Evolutionary conservation across 2,888 invertebrate genomes (phyloP).

Genomic region (Seira ritae): DNA sequence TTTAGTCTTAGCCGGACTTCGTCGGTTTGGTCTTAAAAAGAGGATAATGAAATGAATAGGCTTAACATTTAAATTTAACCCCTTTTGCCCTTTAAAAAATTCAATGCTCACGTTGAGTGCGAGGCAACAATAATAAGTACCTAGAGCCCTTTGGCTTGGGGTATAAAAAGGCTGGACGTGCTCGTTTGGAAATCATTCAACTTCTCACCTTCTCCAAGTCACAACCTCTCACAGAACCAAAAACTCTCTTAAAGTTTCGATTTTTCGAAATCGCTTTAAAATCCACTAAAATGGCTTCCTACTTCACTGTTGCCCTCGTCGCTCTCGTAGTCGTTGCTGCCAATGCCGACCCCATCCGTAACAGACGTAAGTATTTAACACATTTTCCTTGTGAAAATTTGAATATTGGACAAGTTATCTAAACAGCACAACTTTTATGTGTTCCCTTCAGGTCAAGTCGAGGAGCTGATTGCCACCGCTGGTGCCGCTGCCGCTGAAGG

Average conservation of each 20-base stretch:
- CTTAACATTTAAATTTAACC: no score
- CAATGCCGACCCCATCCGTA: conserved; percentile 45
- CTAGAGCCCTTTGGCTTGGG: no score
- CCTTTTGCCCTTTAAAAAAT: no score
- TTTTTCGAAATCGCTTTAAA: not conserved
- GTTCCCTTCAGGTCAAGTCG: conserved; percentile 20
- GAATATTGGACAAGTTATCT: no score
- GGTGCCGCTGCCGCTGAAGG: conserved; percentile 34
- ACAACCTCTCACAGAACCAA: conserved; percentile 23
- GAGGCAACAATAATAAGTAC: no score
- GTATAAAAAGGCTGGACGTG: no score
- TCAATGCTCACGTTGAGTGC: no score
- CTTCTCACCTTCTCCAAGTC: conserved; percentile 6
- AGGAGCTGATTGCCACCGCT: conserved; percentile 12
- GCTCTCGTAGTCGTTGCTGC: conserved; percentile 39
- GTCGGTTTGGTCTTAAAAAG: no score
- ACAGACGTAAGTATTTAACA: conserved; percentile 44
- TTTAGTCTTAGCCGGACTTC: no score
- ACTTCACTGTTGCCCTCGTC: conserved; percentile 22
- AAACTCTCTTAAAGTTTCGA: not conserved
- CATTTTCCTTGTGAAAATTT: no score
- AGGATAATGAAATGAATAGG: no score
- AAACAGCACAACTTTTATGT: no score
- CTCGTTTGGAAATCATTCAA: conserved; percentile 28
- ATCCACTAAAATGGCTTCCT: conserved; percentile 39